Percentiles rank a stretch among this genome's conserved stretches.
Conservation (phyloP, 2,797 vertebrate genomes). For the Crenichthys baileyi region DNA sequence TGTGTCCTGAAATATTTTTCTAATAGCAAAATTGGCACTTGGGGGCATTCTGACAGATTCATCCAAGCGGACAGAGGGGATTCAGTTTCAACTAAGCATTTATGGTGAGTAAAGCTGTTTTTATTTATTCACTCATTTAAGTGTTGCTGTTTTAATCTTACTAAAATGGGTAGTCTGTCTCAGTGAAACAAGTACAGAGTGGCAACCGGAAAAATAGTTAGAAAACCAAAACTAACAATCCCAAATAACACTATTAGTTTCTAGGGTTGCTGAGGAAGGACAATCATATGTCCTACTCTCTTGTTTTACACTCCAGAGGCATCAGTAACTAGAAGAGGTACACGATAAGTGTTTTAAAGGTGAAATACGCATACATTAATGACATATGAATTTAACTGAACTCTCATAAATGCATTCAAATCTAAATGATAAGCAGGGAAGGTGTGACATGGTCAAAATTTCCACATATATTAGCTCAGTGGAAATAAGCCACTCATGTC, state of each 20-base stretch:
- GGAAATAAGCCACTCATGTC: conserved; percentile 40
- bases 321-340: conserved; percentile 14
- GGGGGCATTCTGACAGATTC: not conserved
- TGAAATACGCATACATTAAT: not conserved
- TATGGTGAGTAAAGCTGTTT: not conserved
- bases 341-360: not conserved
- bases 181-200: not conserved
- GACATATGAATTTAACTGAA: not conserved
- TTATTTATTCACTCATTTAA: not conserved
- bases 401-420: conserved; percentile 15
- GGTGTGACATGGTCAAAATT: conserved; percentile 34
- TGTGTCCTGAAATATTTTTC: not conserved
- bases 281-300: conserved; percentile 19
- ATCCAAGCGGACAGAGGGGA: not conserved
- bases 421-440: conserved; percentile 24
- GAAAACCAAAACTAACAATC: not conserved
- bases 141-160: not conserved
- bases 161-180: not conserved
- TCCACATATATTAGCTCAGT: conserved; percentile 32
- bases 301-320: conserved; percentile 12
- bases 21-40: too few relatives aligned
- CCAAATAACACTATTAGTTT: not conserved
- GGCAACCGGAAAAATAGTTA: not conserved
- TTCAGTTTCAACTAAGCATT: not conserved
- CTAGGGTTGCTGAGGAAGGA: conserved; percentile 2